Percentiles rank a stretch among this genome's conserved stretches.
phyloP scores from a whole-genome alignment of 2,797 vertebrate genomes.

The Poeciliopsis turneri region DNA sequence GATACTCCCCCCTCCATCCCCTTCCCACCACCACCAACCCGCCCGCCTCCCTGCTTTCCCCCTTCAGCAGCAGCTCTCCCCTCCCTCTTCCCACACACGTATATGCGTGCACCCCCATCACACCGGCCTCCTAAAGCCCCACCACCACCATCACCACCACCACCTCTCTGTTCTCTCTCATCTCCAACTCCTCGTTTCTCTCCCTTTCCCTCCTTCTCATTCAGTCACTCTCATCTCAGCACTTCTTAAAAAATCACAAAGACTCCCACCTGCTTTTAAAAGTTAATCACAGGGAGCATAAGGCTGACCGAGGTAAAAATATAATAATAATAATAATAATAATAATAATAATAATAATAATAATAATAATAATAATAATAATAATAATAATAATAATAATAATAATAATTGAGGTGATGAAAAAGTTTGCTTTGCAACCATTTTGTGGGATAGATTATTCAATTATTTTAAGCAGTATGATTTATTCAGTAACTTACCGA shows the following conservation, averaged over 20 bases:
- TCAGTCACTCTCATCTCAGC: not conserved
- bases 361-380: too few species aligned
- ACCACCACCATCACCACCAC: not conserved
- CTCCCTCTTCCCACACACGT: slow-evolving; percentile 5
- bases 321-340: too few species aligned
- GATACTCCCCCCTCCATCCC: not conserved
- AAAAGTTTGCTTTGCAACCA: not conserved
- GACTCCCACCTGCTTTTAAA: not conserved
- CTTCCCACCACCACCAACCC: too few species aligned
- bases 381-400: not conserved
- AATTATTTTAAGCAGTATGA: not conserved
- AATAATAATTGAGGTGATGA: not conserved
- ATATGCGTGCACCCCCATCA: slow-evolving; percentile 22
- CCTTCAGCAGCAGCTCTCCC: not conserved
- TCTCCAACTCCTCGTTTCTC: slow-evolving; percentile 12
- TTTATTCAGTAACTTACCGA: not conserved
- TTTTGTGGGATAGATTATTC: not conserved
- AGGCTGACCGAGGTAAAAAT: not conserved
- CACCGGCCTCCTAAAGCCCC: not conserved
- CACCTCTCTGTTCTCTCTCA: not conserved
- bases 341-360: too few species aligned
- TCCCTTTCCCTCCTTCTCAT: not conserved
- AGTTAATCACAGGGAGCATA: not conserved
- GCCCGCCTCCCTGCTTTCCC: not conserved
- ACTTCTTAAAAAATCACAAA: not conserved